Evolutionary conservation across 2,113 vertebrate species (phyloP), one percentile per base, ranked within the genome.

Genomic region (Pterocles burchelli): DNA sequence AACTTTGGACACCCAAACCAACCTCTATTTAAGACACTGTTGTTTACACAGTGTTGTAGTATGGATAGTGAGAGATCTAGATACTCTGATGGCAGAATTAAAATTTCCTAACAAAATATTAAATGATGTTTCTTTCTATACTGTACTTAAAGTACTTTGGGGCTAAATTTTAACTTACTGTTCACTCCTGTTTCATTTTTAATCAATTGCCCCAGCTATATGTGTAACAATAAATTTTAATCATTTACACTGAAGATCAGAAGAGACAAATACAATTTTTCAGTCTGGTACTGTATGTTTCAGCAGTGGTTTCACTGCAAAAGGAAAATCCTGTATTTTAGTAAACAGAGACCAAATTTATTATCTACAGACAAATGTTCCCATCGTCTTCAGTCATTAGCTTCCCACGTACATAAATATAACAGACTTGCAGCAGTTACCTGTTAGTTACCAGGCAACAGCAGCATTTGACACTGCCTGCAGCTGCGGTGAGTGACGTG

Each of bases 391-490:
- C 59, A 66, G 55, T 66, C 75, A 45, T 66, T 38, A 84, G 76
- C 79, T 63, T 24, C 79, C 74, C 5, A 6, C 33, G 68, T 66
- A 75, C 65, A 24, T 71, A 92, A 72, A 61, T 55, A 74, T 22
- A 72, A 38, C 61, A 81, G 80, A 63, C 72, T 76, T n/a, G 45
- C 70, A 75, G 21, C 80, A 38, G 25, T 49, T 93, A 91, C 94
- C 95, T 83, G 51, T 65, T 62, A 46, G 97, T 98, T 89, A 96
- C 97, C 91, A 93, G 88, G 97, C 94, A 96, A 96, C 96, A 16
- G 95, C 67, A 75, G 85, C 65, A 45, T 81, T 62, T 75, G 77
- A 85, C 48, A 17, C 48, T 7, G 85, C 79, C 51, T 66, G 85
- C 79, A 55, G 95, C 83, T 85, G n/a, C 57, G 5, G 54, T 25